Evolutionary conservation across 64 coral and sea anemone genomes (phyloP).

Genomic region (Stylophora pistillata): DNA sequence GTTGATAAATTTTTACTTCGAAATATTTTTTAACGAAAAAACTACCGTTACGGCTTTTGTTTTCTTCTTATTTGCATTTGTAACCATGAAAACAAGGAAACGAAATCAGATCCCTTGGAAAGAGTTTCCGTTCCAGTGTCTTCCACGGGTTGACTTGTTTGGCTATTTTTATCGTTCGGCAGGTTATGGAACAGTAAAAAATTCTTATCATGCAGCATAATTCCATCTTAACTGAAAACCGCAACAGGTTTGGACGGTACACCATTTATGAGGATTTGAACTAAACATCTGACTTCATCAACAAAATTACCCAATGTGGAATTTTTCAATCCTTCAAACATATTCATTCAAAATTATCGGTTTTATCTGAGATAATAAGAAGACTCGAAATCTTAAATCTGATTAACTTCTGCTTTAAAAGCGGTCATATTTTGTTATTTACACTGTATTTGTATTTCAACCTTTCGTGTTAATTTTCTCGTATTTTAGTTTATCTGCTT

Average conservation of each 20-base stretch:
- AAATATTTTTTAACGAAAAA: background rate
- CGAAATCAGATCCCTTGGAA: background rate
- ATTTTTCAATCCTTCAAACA: too few species aligned
- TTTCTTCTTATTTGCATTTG: slow-evolving; percentile 13
- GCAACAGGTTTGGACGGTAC: slow-evolving; percentile 1
- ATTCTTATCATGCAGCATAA: background rate
- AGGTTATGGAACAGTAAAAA: background rate
- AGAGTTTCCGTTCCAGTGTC: background rate
- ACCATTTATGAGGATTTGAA: background rate
- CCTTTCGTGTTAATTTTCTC: background rate
- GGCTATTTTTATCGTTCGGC: too few species aligned
- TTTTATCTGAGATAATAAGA: too few species aligned
- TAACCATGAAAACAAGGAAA: slow-evolving; percentile 58
- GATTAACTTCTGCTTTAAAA: too few species aligned
- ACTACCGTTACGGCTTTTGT: slow-evolving; percentile 23
- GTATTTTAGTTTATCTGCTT: background rate
- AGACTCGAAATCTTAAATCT: too few species aligned
- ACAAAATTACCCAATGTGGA: background rate
- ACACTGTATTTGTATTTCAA: background rate
- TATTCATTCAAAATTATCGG: too few species aligned
- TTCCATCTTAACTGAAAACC: background rate
- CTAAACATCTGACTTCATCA: background rate
- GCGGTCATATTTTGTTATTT: too few species aligned
- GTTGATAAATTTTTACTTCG: background rate
- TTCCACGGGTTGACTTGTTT: background rate